Conservation (phyloP, 2,113 vertebrate species). For the Baryphthengus martii region DNA sequence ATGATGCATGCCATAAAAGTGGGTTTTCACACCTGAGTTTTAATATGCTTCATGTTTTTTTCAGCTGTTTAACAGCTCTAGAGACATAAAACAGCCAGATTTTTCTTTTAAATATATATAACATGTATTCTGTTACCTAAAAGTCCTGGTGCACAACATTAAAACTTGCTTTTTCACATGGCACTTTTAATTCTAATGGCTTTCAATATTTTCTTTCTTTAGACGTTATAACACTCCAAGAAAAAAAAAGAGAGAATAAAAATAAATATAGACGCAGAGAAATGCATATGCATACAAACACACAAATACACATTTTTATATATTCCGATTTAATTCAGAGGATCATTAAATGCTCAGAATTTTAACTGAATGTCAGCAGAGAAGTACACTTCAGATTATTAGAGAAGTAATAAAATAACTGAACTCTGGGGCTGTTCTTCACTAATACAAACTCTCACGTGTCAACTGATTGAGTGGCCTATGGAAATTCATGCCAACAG, state of each 20-base stretch:
- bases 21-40: neutral
- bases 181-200: neutral
- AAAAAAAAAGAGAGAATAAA: neutral
- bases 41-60: neutral
- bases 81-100: neutral
- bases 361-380: neutral
- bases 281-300: neutral
- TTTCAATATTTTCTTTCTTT: neutral
- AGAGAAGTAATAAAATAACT: constrained; percentile 27
- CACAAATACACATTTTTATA: neutral
- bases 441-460: neutral
- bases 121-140: neutral
- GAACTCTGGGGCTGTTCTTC: neutral
- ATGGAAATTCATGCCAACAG: neutral
- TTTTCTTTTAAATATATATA: neutral
- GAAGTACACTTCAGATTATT: neutral
- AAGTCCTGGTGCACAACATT: neutral
- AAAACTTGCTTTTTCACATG: neutral
- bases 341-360: neutral
- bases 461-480: neutral
- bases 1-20: neutral
- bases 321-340: neutral
- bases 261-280: neutral
- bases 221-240: neutral
- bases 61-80: neutral